Evolutionary conservation across 2,113 vertebrate genomes (phyloP).

Genomic region (Kryptolebias marmoratus): DNA sequence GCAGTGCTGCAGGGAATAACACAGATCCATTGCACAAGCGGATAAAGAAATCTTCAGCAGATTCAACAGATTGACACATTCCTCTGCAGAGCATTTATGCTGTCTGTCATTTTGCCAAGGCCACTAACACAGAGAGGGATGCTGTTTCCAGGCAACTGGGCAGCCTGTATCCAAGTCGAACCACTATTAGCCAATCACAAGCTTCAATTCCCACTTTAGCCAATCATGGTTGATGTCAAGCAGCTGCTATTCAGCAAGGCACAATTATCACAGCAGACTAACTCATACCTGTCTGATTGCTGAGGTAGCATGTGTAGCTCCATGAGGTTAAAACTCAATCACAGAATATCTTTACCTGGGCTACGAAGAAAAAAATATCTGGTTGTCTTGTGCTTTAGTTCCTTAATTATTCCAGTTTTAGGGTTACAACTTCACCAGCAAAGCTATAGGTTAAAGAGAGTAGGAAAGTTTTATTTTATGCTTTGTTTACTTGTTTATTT

Average conservation of each 20-base stretch:
- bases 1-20: slow-evolving; percentile 7
- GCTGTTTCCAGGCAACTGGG: slow-evolving; percentile 83
- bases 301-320: not conserved
- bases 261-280: slow-evolving; percentile 40
- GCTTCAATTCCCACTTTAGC: slow-evolving; percentile 62
- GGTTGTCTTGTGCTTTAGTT: not conserved
- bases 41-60: slow-evolving; percentile 55
- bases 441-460: slow-evolving; percentile 4
- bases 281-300: slow-evolving; percentile 7
- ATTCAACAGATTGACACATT: slow-evolving; percentile 65
- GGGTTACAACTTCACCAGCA: not conserved
- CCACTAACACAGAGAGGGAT: slow-evolving; percentile 74
- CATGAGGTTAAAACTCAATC: not conserved
- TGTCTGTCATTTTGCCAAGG: slow-evolving; percentile 81
- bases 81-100: slow-evolving; percentile 76
- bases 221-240: slow-evolving; percentile 67
- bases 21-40: slow-evolving; percentile 22
- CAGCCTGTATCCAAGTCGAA: slow-evolving; percentile 44
- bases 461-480: not conserved
- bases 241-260: slow-evolving; percentile 54
- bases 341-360: not conserved
- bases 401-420: slow-evolving; percentile 1
- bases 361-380: not conserved
- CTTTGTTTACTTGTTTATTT: not conserved
- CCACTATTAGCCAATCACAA: slow-evolving; percentile 67